Percentiles rank a stretch among this genome's conserved stretches.
phyloP scores from a whole-genome alignment of 2,113 vertebrate species.

The Pseudorasbora parva region DNA sequence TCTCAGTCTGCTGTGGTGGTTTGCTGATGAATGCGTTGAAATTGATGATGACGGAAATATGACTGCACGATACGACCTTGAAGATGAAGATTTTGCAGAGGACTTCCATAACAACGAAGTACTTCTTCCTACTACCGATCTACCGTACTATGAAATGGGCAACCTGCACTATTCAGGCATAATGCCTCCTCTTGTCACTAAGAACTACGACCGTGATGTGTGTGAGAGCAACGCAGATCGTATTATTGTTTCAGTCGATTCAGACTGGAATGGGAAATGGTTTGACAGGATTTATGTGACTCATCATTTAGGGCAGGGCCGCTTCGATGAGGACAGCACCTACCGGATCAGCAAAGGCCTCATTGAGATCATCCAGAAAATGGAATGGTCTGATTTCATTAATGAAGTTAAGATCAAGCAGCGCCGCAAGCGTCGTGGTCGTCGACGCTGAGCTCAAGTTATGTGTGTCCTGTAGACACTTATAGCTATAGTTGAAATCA shows the following conservation, averaged over 20 bases:
- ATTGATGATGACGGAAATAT: constrained; percentile 40
- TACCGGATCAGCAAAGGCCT: constrained; percentile 31
- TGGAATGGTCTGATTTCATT: constrained; percentile 21
- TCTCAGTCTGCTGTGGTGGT: constrained; percentile 57
- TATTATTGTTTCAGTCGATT: constrained; percentile 16
- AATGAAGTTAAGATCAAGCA: background rate
- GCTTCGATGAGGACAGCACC: background rate
- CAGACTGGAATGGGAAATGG: background rate
- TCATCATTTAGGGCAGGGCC: background rate
- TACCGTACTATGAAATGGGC: constrained; percentile 35
- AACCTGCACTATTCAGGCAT: background rate
- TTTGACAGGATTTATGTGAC: constrained; percentile 45
- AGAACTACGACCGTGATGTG: background rate
- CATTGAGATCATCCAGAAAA: background rate
- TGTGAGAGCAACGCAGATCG: constrained; percentile 42
- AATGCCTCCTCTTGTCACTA: background rate
- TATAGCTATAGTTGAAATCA: background rate
- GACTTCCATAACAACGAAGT: constrained; percentile 16
- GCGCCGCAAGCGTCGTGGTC: background rate
- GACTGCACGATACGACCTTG: background rate
- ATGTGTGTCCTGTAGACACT: background rate
- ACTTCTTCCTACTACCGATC: background rate
- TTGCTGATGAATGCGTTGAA: constrained; percentile 36
- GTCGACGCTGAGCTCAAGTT: background rate
- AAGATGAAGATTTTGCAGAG: background rate